Base-by-base conservation (phyloP, 1,140 invertebrate genomes). In the Homalodisca vitripennis region DNA sequence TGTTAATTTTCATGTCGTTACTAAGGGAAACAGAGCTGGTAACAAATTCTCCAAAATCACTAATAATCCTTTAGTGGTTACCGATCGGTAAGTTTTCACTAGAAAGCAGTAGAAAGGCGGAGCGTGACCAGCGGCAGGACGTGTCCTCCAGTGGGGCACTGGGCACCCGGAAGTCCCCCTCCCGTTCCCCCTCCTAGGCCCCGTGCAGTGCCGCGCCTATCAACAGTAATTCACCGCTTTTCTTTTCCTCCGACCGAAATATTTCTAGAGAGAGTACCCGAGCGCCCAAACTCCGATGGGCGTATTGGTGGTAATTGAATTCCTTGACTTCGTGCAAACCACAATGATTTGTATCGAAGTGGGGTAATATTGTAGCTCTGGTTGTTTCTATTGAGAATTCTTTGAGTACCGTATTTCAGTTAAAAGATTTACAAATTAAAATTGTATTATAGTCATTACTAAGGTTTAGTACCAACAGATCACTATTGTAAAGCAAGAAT, bases 161-260 rank as follows among this genome's bases (percentile, higher is more conserved):
- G 17, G 34, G 17, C 34, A 41, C 34, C 34, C 34, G 34, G 34
- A 41, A 41, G 34, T 17, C 34, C 34, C 6, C 6, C 34, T 17
- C 34, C 34, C 34, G 6, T 41, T 17, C 34, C 34, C 34, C 34
- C 34, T 17, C 34, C 17, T 17, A 6, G 6, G 34, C 34, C 34
- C 6, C 17, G 6, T 41, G 6, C 34, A 41, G 17, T 41, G 6
- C 34, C 17, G 6, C 34, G n/a, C 34, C 34, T 41, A 10, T 17
- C 34, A 41, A 41, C 17, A 41, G 6, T 41, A 6, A 41, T 17
- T 51, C 55, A 30, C 55, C 26, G 55, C 14, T 60, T 60, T 60
- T 60, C 55, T 60, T 60, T 60, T 60, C 55, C 55, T 26, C 14
- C 55, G 55, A 60, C 55, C 55, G 55, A 60, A 60, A 60, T 60